Base-by-base conservation (phyloP, 2,797 vertebrate genomes). In the Notolabrus celidotus region DNA sequence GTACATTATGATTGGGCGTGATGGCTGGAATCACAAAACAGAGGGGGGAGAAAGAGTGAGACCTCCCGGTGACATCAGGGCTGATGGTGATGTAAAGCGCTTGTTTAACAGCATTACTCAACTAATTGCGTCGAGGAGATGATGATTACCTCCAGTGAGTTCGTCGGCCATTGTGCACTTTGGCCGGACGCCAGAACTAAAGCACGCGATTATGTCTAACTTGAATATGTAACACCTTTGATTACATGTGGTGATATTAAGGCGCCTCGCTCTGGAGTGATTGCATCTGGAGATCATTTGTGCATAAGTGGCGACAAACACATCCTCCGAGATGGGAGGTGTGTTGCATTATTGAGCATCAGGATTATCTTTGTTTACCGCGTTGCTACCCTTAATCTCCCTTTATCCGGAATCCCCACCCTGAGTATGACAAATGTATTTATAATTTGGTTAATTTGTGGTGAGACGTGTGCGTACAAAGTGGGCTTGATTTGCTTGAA, bases 361-460 rank as follows among this genome's bases (percentile, higher is more conserved):
- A 77, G 84, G 84, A 92, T 92, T 89, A 92, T 86, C 84, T 88
- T 90, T 92, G 87, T 91, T 90, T 92, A 84, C 83, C 38, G 47
- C 63, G 9, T 73, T 86, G 58, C 78, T 83, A 60, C 71, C 71
- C 58, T 82, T 90, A 91, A 90, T 92, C 86, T 89, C 65, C 60
- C 72, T 86, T 88, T 85, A 89, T 89, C 84, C 69, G 5, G 55
- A 79, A 83, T 86, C 82, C 80, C 74, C 34, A 78, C 73, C 63
- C 73, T 12, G 61, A 63, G 77, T 86, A 77, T 79, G 86, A 87
- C 86, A 87, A 80, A 86, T 88, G 14, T 82, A 85, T 91, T 88
- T 87, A 87, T 88, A 90, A 86, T 91, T 89, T 86, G 83, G 79
- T 86, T 91, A 77, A 91, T 92, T 91, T 90, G 84, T 71, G 87